These are phyloP conservation scores for Neotoma lepida DNA, from an alignment of 2,113 vertebrate species.

Conservation along the genomic window DNA sequence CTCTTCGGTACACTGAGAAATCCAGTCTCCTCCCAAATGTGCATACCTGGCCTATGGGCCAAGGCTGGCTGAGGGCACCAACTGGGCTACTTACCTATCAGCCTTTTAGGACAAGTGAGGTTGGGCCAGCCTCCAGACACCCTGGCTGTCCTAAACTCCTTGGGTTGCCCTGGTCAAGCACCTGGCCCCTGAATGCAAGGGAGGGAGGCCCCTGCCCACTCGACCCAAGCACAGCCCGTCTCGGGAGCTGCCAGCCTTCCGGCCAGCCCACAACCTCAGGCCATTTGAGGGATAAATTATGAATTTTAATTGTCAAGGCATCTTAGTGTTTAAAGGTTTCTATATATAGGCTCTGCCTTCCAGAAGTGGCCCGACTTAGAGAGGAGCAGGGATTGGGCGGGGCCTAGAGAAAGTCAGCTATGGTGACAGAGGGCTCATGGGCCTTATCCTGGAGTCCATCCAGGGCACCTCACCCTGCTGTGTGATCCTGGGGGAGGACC, in stretches of 20 bases:
- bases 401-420: not conserved
- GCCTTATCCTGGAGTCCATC: not conserved
- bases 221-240: not conserved
- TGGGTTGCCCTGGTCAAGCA: not conserved
- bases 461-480: not conserved
- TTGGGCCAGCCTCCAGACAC: not conserved
- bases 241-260: conserved; percentile 57
- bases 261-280: conserved; percentile 13
- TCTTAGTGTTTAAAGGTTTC: conserved; percentile 76
- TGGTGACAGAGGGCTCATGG: not conserved
- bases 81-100: not conserved
- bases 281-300: conserved; percentile 76
- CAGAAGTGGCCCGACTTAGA: not conserved
- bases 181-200: not conserved
- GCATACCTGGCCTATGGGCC: not conserved
- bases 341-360: conserved; percentile 66
- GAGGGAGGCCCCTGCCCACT: not conserved
- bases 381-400: not conserved
- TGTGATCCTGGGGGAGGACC: not conserved
- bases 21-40: not conserved
- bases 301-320: conserved; percentile 80
- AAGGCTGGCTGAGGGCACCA: conserved; percentile 23
- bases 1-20: conserved; percentile 50
- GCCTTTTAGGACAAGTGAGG: not conserved
- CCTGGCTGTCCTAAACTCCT: not conserved